These are phyloP conservation scores for Brachycybe producta DNA, from an alignment of 2,888 invertebrate species.

Conservation along the genomic window DNA sequence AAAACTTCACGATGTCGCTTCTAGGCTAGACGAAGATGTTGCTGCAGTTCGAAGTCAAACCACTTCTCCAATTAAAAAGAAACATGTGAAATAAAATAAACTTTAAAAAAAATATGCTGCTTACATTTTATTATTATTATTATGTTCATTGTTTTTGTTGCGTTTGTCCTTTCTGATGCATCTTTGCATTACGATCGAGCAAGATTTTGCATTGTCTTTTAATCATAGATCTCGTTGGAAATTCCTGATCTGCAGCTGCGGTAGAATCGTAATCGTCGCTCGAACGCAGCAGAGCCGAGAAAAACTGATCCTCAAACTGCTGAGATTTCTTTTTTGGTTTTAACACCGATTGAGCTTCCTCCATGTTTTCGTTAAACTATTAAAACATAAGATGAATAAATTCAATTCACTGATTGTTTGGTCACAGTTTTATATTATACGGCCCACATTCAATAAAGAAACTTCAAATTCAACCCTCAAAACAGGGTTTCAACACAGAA, in stretches of 20 bases:
- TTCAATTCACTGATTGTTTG: too few species aligned
- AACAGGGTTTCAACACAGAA: too few species aligned
- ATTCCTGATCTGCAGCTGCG: slow-evolving; percentile 11
- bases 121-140: background rate
- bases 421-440: too few species aligned
- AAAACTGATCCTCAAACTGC: slow-evolving; percentile 1
- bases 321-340: slow-evolving; percentile 9
- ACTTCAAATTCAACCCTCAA: too few species aligned
- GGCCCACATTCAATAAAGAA: too few species aligned
- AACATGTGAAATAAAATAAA: background rate
- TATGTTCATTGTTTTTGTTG: slow-evolving; percentile 1
- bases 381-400: background rate
- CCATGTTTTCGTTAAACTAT: slow-evolving; percentile 14
- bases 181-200: slow-evolving; percentile 12
- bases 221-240: slow-evolving; percentile 14
- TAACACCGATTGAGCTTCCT: slow-evolving; percentile 13
- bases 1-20: slow-evolving; percentile 1
- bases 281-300: background rate
- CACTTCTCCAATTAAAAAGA: background rate
- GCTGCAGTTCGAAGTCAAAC: background rate
- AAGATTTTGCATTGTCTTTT: slow-evolving; percentile 13
- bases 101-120: background rate
- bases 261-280: slow-evolving; percentile 10
- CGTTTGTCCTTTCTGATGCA: slow-evolving; percentile 11
- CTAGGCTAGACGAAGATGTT: background rate